Conservation (phyloP, 2,888 invertebrate genomes). For the Tinea trinotella region DNA sequence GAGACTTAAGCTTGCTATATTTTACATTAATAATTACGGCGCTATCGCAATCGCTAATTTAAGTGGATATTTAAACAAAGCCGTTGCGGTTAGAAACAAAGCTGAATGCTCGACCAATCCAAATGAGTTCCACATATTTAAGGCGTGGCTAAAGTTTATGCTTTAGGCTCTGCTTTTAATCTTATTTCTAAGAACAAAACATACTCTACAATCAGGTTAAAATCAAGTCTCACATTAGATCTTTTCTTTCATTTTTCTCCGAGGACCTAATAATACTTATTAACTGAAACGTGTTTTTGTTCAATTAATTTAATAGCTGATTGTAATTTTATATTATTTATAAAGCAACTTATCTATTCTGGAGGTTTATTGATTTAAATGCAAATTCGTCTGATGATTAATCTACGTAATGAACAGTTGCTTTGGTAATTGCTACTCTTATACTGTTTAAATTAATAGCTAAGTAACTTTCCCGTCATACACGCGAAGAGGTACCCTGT, state of each 20-base stretch:
- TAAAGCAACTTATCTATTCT: neutral
- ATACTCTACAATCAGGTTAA: constrained; percentile 20
- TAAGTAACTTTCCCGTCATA: constrained; percentile 31
- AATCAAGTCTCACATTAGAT: neutral
- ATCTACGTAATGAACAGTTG: constrained; percentile 55
- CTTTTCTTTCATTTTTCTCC: neutral
- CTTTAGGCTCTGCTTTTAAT: constrained; percentile 33
- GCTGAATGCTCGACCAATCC: constrained; percentile 53
- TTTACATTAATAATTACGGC: constrained; percentile 19
- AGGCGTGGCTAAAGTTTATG: constrained; percentile 52
- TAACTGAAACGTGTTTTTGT: neutral
- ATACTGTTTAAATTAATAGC: constrained; percentile 65
- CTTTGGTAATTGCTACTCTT: constrained; percentile 49
- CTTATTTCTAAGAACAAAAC: constrained; percentile 42
- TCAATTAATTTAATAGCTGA: neutral
- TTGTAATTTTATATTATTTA: neutral
- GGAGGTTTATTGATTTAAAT: constrained; percentile 23
- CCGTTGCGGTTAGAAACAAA: constrained; percentile 48
- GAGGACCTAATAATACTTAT: neutral
- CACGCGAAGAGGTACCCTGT: neutral
- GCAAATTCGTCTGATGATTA: constrained; percentile 45
- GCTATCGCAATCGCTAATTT: constrained; percentile 38
- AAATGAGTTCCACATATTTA: constrained; percentile 24
- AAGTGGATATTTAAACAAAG: constrained; percentile 48
- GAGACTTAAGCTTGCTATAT: constrained; percentile 17